These are phyloP conservation scores for Anguilla anguilla DNA, from an alignment of 2,797 vertebrate species.

Conservation along the genomic window DNA sequence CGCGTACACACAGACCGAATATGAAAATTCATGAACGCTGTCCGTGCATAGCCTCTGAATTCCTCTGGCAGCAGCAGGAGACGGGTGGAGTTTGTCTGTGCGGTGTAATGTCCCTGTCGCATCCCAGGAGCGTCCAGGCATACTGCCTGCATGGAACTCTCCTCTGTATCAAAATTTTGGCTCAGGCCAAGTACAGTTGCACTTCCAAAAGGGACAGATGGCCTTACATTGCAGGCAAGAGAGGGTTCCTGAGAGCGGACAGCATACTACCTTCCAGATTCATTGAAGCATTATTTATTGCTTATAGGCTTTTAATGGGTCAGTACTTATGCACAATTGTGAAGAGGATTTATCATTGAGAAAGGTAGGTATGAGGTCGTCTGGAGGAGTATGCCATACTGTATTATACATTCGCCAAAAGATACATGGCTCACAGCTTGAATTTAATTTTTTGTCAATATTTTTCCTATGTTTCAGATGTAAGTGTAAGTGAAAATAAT, in stretches of 20 bases:
- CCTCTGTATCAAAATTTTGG: not conserved
- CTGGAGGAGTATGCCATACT: not conserved
- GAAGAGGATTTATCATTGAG: constrained; percentile 13
- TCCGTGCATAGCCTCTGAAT: not conserved
- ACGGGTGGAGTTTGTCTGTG: not conserved
- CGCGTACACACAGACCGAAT: not conserved
- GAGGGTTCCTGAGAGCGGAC: constrained; percentile 2
- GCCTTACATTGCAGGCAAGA: constrained; percentile 4
- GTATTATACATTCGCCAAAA: not conserved
- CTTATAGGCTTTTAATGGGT: constrained; percentile 9
- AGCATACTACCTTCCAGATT: constrained; percentile 7
- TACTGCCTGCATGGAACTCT: not conserved
- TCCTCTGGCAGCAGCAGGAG: not conserved
- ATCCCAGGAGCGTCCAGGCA: not conserved
- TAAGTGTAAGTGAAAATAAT: not conserved
- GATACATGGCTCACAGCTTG: not conserved
- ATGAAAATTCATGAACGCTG: not conserved
- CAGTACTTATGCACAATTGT: constrained; percentile 14
- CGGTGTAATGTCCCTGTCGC: not conserved
- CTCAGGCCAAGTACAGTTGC: constrained; percentile 9
- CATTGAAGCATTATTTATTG: constrained; percentile 12
- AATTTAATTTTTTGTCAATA: not conserved
- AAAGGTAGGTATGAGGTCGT: not conserved
- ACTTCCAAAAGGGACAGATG: constrained; percentile 20
- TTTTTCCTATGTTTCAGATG: not conserved